Conservation (phyloP, 2,113 vertebrate genomes). For the Brachypodius melanocephalos region DNA sequence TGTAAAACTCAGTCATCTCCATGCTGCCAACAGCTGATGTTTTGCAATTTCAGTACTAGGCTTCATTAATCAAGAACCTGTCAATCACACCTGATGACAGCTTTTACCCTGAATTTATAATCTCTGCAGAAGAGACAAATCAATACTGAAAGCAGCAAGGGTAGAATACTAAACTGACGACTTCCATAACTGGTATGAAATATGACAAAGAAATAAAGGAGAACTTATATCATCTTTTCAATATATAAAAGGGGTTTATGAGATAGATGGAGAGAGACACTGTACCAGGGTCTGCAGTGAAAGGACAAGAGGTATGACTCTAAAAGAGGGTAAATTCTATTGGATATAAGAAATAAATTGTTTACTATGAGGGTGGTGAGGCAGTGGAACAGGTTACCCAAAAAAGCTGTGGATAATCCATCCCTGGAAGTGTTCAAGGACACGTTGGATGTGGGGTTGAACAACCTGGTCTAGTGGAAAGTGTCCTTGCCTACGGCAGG, state of each 20-base stretch:
- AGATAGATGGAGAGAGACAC: background rate
- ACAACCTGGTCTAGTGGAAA: background rate
- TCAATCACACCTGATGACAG: background rate
- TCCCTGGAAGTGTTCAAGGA: background rate
- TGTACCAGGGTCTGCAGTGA: background rate
- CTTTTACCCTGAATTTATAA: conserved; percentile 4
- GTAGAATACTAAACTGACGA: background rate
- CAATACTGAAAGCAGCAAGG: conserved; percentile 24
- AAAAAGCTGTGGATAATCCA: background rate
- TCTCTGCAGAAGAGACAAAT: background rate
- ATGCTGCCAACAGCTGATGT: background rate
- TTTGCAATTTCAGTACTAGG: background rate
- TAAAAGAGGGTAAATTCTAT: background rate
- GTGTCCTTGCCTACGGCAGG: background rate
- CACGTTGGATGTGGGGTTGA: background rate
- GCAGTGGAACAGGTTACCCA: background rate
- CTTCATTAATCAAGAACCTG: background rate
- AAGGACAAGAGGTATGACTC: background rate
- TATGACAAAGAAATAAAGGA: background rate
- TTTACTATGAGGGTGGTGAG: background rate
- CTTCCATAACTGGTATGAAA: background rate
- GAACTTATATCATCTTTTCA: background rate
- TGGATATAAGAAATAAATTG: background rate
- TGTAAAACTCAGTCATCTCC: background rate
- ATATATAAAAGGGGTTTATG: background rate